phyloP scores from a whole-genome alignment of 2,113 vertebrate genomes.

The Spheniscus mendiculus region DNA sequence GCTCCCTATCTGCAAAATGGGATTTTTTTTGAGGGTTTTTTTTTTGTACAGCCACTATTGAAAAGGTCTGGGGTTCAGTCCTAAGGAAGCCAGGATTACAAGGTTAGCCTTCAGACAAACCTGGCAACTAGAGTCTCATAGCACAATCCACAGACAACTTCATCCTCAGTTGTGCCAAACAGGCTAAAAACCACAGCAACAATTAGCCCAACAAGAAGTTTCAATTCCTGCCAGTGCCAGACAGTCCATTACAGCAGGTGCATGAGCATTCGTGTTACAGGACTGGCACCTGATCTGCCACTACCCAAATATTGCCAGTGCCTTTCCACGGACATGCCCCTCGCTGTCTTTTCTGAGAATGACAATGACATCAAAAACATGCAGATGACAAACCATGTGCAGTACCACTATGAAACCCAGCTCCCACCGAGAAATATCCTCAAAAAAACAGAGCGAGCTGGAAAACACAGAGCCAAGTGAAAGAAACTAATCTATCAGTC shows the following conservation, averaged over 20 bases:
- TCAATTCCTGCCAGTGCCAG: background rate
- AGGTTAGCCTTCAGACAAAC: background rate
- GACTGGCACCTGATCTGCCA: background rate
- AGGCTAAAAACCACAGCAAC: background rate
- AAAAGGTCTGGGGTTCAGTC: background rate
- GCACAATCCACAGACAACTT: background rate
- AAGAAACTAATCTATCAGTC: accelerated
- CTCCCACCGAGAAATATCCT: background rate
- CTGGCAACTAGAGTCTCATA: background rate
- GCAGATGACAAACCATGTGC: background rate
- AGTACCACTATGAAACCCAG: background rate
- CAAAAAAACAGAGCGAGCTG: background rate
- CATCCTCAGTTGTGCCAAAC: background rate
- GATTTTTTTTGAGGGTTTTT: background rate
- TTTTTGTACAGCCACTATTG: background rate
- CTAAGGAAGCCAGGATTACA: background rate
- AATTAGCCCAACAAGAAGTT: background rate
- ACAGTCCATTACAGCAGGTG: background rate
- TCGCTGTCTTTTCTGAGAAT: background rate
- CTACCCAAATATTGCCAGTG: accelerated
- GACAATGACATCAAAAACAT: background rate
- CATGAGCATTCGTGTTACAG: background rate
- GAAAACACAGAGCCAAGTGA: background rate
- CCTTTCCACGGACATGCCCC: accelerated
- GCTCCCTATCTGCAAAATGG: background rate